A percentile compares a stretch with the other conserved stretches of the same genome.
Conservation (phyloP, 2,113 vertebrate species). For the Prietella phreatophila region DNA sequence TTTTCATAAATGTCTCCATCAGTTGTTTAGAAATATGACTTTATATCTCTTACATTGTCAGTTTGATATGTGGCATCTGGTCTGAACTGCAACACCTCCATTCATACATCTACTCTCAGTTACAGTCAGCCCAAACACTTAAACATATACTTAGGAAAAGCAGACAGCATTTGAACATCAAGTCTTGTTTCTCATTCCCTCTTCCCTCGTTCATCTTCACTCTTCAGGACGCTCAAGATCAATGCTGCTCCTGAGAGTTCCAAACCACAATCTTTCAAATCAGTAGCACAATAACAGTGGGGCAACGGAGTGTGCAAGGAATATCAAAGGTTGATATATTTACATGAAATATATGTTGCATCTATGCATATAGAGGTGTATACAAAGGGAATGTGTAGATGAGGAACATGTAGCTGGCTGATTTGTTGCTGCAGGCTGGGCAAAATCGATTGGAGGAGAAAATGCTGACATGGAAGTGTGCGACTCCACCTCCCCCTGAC, state of each 20-base stretch:
- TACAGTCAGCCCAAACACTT: not conserved
- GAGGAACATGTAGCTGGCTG: constrained; percentile 60
- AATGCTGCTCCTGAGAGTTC: constrained; percentile 23
- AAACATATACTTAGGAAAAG: not conserved
- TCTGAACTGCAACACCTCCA: constrained; percentile 1
- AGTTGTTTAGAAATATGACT: constrained; percentile 18
- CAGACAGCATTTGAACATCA: constrained; percentile 55
- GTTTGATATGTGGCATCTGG: constrained; percentile 48
- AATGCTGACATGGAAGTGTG: constrained; percentile 75
- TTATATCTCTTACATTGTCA: constrained; percentile 10
- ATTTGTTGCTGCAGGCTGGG: constrained; percentile 71
- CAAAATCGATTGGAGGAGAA: constrained; percentile 75
- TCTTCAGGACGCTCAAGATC: constrained; percentile 61
- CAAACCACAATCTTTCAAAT: constrained; percentile 11
- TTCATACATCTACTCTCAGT: not conserved
- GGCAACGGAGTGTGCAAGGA: not conserved
- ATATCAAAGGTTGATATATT: not conserved
- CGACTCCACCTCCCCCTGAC: constrained; percentile 65
- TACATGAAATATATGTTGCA: not conserved
- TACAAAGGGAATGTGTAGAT: constrained; percentile 37
- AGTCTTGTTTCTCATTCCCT: constrained; percentile 49
- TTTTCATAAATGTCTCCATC: not conserved
- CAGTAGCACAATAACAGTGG: not conserved
- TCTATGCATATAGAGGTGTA: not conserved
- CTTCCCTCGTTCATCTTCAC: constrained; percentile 51